Percentiles rank a stretch among this genome's conserved stretches.
Evolutionary conservation across 2,888 invertebrate genomes (phyloP).

Genomic region (Anodontia alba): DNA sequence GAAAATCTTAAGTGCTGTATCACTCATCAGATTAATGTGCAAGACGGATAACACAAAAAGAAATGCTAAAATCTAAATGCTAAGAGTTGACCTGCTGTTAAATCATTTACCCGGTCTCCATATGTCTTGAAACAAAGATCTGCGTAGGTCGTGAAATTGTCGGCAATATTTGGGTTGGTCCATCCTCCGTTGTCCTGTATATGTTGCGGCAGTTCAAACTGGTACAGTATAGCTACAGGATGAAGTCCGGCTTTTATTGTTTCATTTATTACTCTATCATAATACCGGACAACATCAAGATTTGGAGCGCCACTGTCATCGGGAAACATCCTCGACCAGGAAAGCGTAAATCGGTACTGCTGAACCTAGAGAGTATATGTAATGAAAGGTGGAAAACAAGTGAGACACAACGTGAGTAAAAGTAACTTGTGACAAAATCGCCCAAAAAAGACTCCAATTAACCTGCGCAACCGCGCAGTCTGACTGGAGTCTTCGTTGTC

Average conservation of each 20-base stretch:
- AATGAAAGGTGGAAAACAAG: background rate
- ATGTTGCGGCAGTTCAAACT: constrained; percentile 84
- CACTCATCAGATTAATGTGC: no score
- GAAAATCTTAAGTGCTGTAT: no score
- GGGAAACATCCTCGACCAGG: constrained; percentile 91
- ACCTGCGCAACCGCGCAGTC: no score
- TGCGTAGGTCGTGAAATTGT: constrained; percentile 83
- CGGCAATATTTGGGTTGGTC: constrained; percentile 75
- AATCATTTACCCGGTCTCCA: constrained; percentile 83
- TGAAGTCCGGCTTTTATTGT: constrained; percentile 87
- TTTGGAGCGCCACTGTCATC: constrained; percentile 86
- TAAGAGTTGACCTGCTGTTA: no score
- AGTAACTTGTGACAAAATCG: background rate
- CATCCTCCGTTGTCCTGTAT: constrained; percentile 85
- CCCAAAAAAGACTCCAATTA: no score
- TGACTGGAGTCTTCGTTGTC: no score
- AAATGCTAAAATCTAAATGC: no score
- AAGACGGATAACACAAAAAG: no score
- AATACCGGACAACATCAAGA: constrained; percentile 90
- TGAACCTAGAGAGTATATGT: constrained; percentile 69
- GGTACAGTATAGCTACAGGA: constrained; percentile 87
- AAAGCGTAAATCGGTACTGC: constrained; percentile 85
- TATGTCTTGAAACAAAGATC: constrained; percentile 82
- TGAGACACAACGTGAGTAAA: no score
- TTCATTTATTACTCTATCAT: constrained; percentile 91